Conservation (phyloP, 2,888 invertebrate species). For the Troides aeacus region DNA sequence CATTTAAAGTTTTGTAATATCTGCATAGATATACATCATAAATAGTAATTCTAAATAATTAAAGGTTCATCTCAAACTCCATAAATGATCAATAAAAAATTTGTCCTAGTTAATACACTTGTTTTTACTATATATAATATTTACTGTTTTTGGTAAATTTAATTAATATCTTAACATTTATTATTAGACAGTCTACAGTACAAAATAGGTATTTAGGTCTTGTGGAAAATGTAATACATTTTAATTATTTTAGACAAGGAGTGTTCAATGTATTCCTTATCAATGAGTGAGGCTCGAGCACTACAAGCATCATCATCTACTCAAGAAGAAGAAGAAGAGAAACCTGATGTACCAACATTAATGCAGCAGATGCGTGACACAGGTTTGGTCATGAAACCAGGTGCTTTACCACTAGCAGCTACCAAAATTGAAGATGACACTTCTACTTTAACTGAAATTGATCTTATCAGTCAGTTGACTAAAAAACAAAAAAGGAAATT, state of each 20-base stretch:
- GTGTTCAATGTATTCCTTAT: constrained; percentile 94
- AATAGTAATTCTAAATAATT: too few relatives aligned
- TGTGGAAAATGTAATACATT: too few relatives aligned
- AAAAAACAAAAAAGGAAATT: constrained; percentile 94
- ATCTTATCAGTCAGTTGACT: constrained; percentile 90
- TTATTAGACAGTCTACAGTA: too few relatives aligned
- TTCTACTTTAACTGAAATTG: constrained; percentile 83
- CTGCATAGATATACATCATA: too few relatives aligned
- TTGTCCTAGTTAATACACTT: too few relatives aligned
- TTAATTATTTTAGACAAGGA: constrained; percentile 87
- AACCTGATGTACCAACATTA: constrained; percentile 82
- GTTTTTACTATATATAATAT: too few relatives aligned
- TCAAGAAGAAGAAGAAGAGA: constrained; percentile 84
- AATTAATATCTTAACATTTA: too few relatives aligned
- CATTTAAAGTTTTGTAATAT: too few relatives aligned
- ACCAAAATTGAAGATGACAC: constrained; percentile 82
- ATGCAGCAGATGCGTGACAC: constrained; percentile 96
- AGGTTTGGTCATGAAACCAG: constrained; percentile 92
- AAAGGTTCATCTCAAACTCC: too few relatives aligned
- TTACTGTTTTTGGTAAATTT: too few relatives aligned
- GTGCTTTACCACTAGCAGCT: constrained; percentile 80
- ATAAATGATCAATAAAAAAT: too few relatives aligned
- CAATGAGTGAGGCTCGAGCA: constrained; percentile 90
- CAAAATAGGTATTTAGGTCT: too few relatives aligned
- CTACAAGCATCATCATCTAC: constrained; percentile 83